These are phyloP conservation scores for Calameuta filiformis DNA, from an alignment of 2,888 invertebrate genomes.

Conservation along the genomic window DNA sequence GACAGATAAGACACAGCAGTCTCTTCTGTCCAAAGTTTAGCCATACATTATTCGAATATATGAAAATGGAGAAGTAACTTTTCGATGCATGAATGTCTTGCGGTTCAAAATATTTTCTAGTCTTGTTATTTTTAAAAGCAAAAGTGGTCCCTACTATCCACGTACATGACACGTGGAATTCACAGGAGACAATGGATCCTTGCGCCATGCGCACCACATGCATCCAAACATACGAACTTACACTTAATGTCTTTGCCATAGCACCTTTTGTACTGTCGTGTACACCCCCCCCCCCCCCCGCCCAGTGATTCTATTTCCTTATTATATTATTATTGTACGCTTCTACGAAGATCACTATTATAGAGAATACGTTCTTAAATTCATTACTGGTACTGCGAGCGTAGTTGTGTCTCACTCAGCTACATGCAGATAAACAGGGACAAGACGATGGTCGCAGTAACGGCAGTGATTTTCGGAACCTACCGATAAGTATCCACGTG, in stretches of 20 bases:
- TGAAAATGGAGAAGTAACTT: conserved; percentile 28
- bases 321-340: background rate
- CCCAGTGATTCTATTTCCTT: background rate
- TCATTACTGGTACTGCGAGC: too few relatives aligned
- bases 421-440: too few relatives aligned
- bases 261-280: background rate
- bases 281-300: background rate
- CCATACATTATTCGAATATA: conserved; percentile 1
- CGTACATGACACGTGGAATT: background rate
- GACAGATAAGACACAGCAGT: background rate
- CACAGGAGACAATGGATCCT: background rate
- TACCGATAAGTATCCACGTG: background rate
- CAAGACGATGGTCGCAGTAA: too few relatives aligned
- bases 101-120: conserved; percentile 18
- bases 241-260: background rate
- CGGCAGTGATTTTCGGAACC: too few relatives aligned
- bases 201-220: background rate
- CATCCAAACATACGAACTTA: background rate
- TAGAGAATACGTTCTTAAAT: too few relatives aligned
- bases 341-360: too few relatives aligned
- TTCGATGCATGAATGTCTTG: conserved; percentile 34
- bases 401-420: too few relatives aligned
- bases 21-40: background rate
- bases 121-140: background rate
- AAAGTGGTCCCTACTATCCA: background rate